Base-by-base conservation (phyloP, 2,797 vertebrate species). In the Xerus rutilus region DNA sequence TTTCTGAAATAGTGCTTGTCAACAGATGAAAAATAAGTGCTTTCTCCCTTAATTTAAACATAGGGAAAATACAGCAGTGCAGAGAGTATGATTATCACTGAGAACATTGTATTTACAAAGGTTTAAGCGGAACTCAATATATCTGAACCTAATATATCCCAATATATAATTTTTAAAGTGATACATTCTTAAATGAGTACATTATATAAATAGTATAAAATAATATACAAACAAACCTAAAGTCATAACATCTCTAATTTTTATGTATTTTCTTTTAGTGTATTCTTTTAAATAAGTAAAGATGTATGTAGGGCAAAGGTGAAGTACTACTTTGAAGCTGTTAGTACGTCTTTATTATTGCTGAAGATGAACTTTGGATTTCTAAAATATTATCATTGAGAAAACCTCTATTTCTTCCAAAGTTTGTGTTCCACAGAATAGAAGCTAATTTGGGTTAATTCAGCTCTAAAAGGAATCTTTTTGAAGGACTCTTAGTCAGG, bases 41-140 rank as follows among this genome's bases (percentile, higher is more conserved):
- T 64, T 87, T 79, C 70, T 89, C 89, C 64, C 93, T 47, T 47
- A 86, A 8, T 65, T 79, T 73, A 78, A 78, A 76, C 13, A 73
- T 79, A 69, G 1, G 47, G 43, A 74, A 90, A 88, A 62, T 39
- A 47, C 86, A 93, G 74, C 65, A 76, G 81, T 65, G 15, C 23
- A 69, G 23, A 88, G 74, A 65, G 39, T 39, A 65, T 86, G 35
- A 43, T 79, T 79, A n/a, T 77, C 47, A 74, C 11, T 79, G 32
- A 25, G 43, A 79, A 47, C 72, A 43, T 52, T 82, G 74, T 49
- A 20, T 52, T 52, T 88, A 79, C 2, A 85, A 81, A 70, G 5
- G 39, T 69, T 73, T 83, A 92, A 78, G 2, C 43, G 78, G 35
- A 12, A 54, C 32, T 23, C 18, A 77, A 5, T 62, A 77, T 45